phyloP scores from a whole-genome alignment of 92 coral and sea anemone genomes.

The Porites divaricata region DNA sequence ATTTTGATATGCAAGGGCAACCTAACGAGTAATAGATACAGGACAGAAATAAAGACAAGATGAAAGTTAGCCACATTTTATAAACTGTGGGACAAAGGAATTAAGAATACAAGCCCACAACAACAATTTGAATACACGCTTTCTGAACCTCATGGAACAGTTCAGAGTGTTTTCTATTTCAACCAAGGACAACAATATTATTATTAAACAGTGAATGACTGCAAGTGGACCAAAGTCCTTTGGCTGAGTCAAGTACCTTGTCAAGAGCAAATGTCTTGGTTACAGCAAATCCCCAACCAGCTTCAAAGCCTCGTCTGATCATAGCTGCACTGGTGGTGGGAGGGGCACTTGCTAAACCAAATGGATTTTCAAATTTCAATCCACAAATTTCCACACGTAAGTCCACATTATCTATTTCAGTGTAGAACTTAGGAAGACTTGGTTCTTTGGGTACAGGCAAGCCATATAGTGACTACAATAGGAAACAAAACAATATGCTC shows the following conservation, averaged over 20 bases:
- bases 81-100: no score
- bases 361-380: slow-evolving; percentile 87
- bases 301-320: slow-evolving; percentile 97
- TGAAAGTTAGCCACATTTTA: no score
- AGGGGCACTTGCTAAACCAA: slow-evolving; percentile 98
- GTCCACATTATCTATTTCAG: slow-evolving; percentile 93
- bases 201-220: background rate
- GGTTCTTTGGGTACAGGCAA: slow-evolving; percentile 69
- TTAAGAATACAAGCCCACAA: no score
- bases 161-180: no score
- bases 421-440: slow-evolving; percentile 83
- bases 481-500: no score
- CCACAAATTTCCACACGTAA: slow-evolving; percentile 94
- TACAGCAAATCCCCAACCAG: slow-evolving; percentile 99
- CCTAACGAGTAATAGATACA: no score
- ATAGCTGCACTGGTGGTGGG: slow-evolving; percentile 97
- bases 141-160: no score
- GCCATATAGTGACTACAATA: slow-evolving; percentile 76
- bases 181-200: background rate
- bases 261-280: slow-evolving; percentile 93
- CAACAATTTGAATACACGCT: no score
- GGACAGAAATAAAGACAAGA: no score
- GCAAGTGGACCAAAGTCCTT: background rate
- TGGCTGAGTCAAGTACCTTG: slow-evolving; percentile 60
- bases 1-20: no score